Percentiles rank a stretch among this genome's conserved stretches.
Conservation (phyloP, 2,113 vertebrate species). For the human region GRCh38 chr2:66277001-66277500, state of each 20-base stretch:
- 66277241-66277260: neutral
- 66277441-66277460: neutral
- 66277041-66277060: neutral
- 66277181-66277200: neutral
- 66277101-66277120: neutral
- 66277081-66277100: neutral
- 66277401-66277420: neutral
- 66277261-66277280: neutral
- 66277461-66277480: neutral
- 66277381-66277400: neutral
- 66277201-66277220: neutral
- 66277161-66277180: neutral
- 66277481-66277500: neutral
- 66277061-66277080: neutral
- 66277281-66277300: neutral
- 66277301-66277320: neutral
- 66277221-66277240: neutral
- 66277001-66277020: neutral
- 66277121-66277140: neutral
- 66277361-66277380: neutral
- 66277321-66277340: neutral
- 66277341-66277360: neutral
- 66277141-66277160: conserved; percentile 7
- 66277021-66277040: neutral
- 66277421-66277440: neutral